Base-by-base conservation (phyloP, 2,888 invertebrate species). In the Orchesellides sinensis region DNA sequence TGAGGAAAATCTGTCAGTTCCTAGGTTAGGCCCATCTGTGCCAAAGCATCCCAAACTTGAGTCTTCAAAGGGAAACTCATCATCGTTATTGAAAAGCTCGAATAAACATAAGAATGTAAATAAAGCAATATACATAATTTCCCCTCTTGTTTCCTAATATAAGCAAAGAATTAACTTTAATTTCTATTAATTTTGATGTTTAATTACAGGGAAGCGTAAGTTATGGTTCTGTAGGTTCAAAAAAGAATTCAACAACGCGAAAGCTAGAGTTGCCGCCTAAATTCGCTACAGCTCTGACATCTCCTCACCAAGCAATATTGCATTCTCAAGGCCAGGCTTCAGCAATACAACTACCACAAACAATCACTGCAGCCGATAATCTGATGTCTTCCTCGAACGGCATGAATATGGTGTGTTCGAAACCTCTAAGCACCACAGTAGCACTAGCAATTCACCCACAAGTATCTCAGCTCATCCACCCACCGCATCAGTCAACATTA, bases 371-470 rank as follows among this genome's bases (percentile, higher is more conserved):
- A 19, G n/a, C 66, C 23, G 81, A 81, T 17, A 80, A 1, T 49
- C 17, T 66, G 14, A 54, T 74, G 59, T 70, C 84, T 69, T 75
- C 78, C 77, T 84, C 87, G 0, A 66, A 84, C 87, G 21, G 86
- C 80, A 8, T 88, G 85, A 25, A 89, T 19, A 73, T 81, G 17
- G 81, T 84, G 45, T 84, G 82, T 68, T 74, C 83, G n/a, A 84
- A 86, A 68, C 81, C 83, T 4, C 45, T 80, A 54, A 78, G 27
- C 49, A 87, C 88, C 47, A 78, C 87, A 69, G 85, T 87, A 61
- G 65, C 88, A 63, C 83, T 88, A 73, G 54, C 88, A 73, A 83
- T 88, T 77, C 86, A 86, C 69, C 87, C 88, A 19, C 86, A 81
- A 47, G 75, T 88, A 32, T 84, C 88, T 19, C 86, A 82, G 47